phyloP scores from a whole-genome alignment of 2,888 invertebrate genomes.

The Creontiades dilutus region DNA sequence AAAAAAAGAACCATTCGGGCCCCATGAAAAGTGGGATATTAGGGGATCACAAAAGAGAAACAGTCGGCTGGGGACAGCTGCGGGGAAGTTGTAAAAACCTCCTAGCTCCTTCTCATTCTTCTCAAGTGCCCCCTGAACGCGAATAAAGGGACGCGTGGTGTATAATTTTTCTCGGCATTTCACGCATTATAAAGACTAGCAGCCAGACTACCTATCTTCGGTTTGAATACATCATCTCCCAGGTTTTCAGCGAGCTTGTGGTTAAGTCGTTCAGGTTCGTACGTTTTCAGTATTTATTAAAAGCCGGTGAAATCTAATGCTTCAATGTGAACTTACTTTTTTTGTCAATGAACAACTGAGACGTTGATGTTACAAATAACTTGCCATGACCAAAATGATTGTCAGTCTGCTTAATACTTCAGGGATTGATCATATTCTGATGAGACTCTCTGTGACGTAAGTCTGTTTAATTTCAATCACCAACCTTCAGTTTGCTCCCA shows the following conservation, averaged over 20 bases:
- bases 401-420: too few relatives aligned
- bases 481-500: too few relatives aligned
- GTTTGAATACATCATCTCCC: not conserved
- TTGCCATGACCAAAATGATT: too few relatives aligned
- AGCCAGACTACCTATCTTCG: not conserved
- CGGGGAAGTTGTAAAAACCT: conserved; percentile 47
- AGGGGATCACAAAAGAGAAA: conserved; percentile 59
- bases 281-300: too few relatives aligned
- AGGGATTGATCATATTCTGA: too few relatives aligned
- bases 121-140: conserved; percentile 30
- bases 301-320: too few relatives aligned
- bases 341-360: too few relatives aligned
- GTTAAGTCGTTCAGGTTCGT: too few relatives aligned
- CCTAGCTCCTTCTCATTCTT: conserved; percentile 14
- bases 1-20: conserved; percentile 3
- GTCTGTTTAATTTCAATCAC: too few relatives aligned
- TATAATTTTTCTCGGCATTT: conserved; percentile 4
- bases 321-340: too few relatives aligned
- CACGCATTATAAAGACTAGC: not conserved
- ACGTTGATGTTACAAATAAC: too few relatives aligned
- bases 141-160: conserved; percentile 50
- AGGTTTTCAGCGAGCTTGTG: not conserved
- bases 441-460: too few relatives aligned
- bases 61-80: conserved; percentile 66
- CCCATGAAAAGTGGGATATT: conserved; percentile 37